phyloP scores from a whole-genome alignment of 2,113 vertebrate species.

The Podarcis raffonei region DNA sequence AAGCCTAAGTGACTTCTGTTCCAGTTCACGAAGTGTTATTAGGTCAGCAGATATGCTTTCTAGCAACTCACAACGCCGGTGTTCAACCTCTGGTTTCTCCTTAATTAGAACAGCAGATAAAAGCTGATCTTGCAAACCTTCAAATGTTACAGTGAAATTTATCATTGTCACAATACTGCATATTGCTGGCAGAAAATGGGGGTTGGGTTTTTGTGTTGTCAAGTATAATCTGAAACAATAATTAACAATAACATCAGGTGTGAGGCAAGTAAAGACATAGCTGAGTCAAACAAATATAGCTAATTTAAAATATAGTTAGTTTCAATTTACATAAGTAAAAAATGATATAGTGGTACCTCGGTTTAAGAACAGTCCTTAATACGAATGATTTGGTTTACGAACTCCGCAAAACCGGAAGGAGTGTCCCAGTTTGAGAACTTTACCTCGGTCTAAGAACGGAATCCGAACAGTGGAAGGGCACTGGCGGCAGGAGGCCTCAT shows the following conservation, averaged over 20 bases:
- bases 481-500: too few relatives aligned
- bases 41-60: slow-evolving; percentile 65
- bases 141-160: slow-evolving; percentile 71
- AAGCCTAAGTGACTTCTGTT: slow-evolving; percentile 67
- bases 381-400: too few relatives aligned
- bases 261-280: too few relatives aligned
- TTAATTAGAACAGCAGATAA: slow-evolving; percentile 65
- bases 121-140: slow-evolving; percentile 74
- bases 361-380: too few relatives aligned
- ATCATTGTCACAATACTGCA: slow-evolving; percentile 70
- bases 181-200: slow-evolving; percentile 61
- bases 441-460: too few relatives aligned
- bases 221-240: slow-evolving; percentile 68
- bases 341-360: neutral
- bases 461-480: too few relatives aligned
- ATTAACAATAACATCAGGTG: too few relatives aligned
- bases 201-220: slow-evolving; percentile 65
- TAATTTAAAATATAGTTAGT: neutral
- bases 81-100: slow-evolving; percentile 67
- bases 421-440: too few relatives aligned
- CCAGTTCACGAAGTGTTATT: slow-evolving; percentile 62
- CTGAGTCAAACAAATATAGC: neutral
- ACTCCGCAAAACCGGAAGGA: too few relatives aligned
- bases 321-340: neutral
- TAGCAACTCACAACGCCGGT: slow-evolving; percentile 57